Conservation (phyloP, 2,113 vertebrate genomes). For the Vicugna pacos region DNA sequence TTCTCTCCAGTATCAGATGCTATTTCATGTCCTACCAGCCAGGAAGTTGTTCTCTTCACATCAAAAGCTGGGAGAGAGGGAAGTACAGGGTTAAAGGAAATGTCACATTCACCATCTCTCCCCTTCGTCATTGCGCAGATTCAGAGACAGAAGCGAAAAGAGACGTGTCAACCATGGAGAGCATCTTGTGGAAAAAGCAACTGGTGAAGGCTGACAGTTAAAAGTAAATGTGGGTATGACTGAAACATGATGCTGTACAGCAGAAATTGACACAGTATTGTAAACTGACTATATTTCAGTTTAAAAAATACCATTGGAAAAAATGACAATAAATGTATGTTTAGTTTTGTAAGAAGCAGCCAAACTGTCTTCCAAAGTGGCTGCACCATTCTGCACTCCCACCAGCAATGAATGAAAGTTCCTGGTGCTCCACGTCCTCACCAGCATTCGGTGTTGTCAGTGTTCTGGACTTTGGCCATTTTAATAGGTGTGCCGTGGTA, state of each 20-base stretch:
- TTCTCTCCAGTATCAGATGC: too few species aligned
- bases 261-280: too few species aligned
- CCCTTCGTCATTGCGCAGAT: neutral
- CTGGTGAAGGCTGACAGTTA: neutral
- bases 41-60: neutral
- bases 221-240: neutral
- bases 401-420: neutral
- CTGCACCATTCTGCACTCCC: too few species aligned
- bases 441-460: too few species aligned
- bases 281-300: too few species aligned
- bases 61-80: neutral
- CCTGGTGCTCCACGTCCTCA: neutral
- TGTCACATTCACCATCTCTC: fast-evolving
- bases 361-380: neutral
- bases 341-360: neutral
- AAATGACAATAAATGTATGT: neutral
- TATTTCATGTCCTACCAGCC: neutral
- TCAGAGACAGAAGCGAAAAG: neutral
- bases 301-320: too few species aligned
- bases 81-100: neutral
- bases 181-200: neutral
- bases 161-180: fast-evolving
- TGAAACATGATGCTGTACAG: too few species aligned
- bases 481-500: neutral
- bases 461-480: neutral